These are phyloP conservation scores for Melopsittacus undulatus DNA, from an alignment of 2,797 vertebrate genomes.

Conservation along the genomic window DNA sequence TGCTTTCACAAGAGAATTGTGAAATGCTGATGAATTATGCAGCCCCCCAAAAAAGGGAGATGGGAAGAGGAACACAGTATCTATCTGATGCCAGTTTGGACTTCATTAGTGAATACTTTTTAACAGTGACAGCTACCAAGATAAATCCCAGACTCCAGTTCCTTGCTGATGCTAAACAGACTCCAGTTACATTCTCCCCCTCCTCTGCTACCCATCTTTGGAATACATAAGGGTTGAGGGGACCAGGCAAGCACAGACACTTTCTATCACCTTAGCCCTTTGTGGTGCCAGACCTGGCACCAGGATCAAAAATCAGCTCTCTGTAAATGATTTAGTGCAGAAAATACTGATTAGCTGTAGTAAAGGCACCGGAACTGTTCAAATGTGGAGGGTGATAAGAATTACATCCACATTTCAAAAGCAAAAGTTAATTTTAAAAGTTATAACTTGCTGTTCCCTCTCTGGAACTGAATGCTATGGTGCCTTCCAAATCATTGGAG, in stretches of 20 bases:
- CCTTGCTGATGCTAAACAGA: background rate
- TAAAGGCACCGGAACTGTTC: background rate
- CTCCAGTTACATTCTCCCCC: background rate
- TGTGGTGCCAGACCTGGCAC: background rate
- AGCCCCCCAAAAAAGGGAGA: background rate
- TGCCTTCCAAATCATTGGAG: background rate
- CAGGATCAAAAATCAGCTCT: background rate
- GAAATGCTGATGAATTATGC: constrained; percentile 19
- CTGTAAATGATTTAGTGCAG: background rate
- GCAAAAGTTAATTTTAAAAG: background rate
- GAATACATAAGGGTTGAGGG: background rate
- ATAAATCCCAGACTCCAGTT: background rate
- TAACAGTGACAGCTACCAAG: background rate
- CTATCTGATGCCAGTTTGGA: background rate
- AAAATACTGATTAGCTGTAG: background rate
- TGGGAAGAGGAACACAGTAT: background rate
- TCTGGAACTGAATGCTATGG: background rate
- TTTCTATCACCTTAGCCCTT: background rate
- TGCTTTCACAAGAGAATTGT: background rate
- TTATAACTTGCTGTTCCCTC: background rate
- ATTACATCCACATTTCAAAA: background rate
- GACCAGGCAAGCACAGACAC: background rate
- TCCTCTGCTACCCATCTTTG: background rate
- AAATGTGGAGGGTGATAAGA: background rate
- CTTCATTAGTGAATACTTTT: background rate